A percentile compares a stretch with the other conserved stretches of the same genome.
Evolutionary conservation across 2,888 invertebrate species (phyloP).

Genomic region (Ashinkailepas kermadecensis): DNA sequence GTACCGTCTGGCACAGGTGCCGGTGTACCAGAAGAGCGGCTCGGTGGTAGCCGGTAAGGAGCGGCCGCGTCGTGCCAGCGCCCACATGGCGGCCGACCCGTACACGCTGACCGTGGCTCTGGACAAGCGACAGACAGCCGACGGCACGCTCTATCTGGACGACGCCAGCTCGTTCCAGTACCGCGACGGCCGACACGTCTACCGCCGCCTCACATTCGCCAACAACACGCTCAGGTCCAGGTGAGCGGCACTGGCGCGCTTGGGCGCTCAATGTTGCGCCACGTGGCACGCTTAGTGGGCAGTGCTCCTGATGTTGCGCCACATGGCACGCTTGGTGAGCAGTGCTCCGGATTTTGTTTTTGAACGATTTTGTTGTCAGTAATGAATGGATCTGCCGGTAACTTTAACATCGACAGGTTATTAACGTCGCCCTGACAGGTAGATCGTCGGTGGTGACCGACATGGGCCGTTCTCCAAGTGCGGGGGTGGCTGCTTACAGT

Average conservation of each 20-base stretch:
- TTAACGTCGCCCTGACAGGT: too few relatives aligned
- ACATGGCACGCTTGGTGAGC: too few relatives aligned
- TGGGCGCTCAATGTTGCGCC: too few relatives aligned
- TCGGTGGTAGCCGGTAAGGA: conserved; percentile 82
- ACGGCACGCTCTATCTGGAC: conserved; percentile 80
- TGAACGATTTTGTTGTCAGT: too few relatives aligned
- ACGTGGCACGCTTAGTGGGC: too few relatives aligned
- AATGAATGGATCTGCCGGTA: too few relatives aligned
- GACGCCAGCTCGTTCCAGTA: conserved; percentile 81
- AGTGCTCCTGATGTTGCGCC: too few relatives aligned
- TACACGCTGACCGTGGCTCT: conserved; percentile 82
- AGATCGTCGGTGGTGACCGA: too few relatives aligned
- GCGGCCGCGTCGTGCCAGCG: conserved; percentile 73
- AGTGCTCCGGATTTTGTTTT: too few relatives aligned
- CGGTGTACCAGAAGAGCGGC: conserved; percentile 90
- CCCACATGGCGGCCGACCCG: conserved; percentile 82
- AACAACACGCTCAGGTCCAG: neutral
- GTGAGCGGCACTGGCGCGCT: neutral
- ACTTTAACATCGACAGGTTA: too few relatives aligned
- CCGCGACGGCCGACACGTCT: conserved; percentile 43
- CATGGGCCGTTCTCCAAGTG: too few relatives aligned
- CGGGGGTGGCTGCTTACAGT: too few relatives aligned
- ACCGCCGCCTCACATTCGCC: neutral
- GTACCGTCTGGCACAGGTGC: conserved; percentile 59
- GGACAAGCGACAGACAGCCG: conserved; percentile 57